phyloP scores from a whole-genome alignment of 2,113 vertebrate genomes.

The Prochilodus magdalenae region DNA sequence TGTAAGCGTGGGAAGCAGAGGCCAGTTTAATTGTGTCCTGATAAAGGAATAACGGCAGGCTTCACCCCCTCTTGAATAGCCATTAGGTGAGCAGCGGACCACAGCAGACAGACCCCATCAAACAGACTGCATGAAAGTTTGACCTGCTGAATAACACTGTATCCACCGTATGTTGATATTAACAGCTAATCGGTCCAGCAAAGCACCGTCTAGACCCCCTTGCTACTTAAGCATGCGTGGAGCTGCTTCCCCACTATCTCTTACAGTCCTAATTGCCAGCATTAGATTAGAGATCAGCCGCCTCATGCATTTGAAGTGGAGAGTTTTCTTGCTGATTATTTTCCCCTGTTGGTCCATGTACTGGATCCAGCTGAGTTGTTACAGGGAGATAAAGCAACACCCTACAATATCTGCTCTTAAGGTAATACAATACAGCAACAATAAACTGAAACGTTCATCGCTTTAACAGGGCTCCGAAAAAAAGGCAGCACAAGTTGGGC shows the following conservation, averaged over 20 bases:
- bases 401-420: not conserved
- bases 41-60: slow-evolving; percentile 42
- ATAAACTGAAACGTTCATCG: too few species aligned
- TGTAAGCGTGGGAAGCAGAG: not conserved
- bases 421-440: too few species aligned
- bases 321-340: slow-evolving; percentile 11
- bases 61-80: not conserved
- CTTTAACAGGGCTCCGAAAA: too few species aligned
- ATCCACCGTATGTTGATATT: slow-evolving; percentile 11
- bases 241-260: not conserved
- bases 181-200: slow-evolving; percentile 30
- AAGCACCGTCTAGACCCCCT: slow-evolving; percentile 19
- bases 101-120: not conserved
- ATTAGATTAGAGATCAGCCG: slow-evolving; percentile 38
- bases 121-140: slow-evolving; percentile 17
- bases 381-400: too few species aligned
- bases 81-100: not conserved
- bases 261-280: slow-evolving; percentile 38
- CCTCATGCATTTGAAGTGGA: slow-evolving; percentile 44
- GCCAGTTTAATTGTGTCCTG: slow-evolving; percentile 43
- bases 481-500: not conserved
- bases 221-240: slow-evolving; percentile 14
- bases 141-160: not conserved
- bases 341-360: not conserved
- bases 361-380: not conserved